Conservation (phyloP, 2,113 vertebrate species). For the Saccopteryx leptura region DNA sequence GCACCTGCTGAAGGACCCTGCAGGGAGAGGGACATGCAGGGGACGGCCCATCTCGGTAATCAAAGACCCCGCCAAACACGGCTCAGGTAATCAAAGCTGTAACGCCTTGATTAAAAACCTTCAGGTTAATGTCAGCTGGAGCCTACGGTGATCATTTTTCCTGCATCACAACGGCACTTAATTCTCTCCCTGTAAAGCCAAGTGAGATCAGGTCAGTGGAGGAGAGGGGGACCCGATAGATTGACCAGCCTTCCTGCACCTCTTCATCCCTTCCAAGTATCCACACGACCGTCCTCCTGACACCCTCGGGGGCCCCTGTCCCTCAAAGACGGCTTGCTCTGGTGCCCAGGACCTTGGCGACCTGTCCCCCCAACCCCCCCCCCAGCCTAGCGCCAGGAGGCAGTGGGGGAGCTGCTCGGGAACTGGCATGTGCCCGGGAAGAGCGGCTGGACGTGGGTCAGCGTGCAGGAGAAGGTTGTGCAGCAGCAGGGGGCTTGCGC, state of each 20-base stretch:
- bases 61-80: background rate
- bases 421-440: too few relatives aligned
- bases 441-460: background rate
- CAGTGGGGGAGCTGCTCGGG: background rate
- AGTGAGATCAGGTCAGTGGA: background rate
- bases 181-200: conserved; percentile 64
- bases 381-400: background rate
- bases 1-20: too few relatives aligned
- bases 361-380: background rate
- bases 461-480: too few relatives aligned
- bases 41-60: background rate
- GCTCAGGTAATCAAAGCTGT: conserved; percentile 20
- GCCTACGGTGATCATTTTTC: conserved; percentile 62
- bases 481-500: fast-evolving
- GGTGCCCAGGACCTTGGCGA: background rate
- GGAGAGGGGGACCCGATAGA: background rate
- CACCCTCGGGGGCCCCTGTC: background rate
- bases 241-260: background rate
- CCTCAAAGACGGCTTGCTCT: background rate
- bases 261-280: background rate
- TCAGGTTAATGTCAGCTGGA: conserved; percentile 57
- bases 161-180: conserved; percentile 65
- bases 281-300: background rate
- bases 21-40: background rate
- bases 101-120: background rate